These are phyloP conservation scores for Drosophila guanche DNA, from an alignment of 1,140 invertebrate genomes.

Conservation along the genomic window DNA sequence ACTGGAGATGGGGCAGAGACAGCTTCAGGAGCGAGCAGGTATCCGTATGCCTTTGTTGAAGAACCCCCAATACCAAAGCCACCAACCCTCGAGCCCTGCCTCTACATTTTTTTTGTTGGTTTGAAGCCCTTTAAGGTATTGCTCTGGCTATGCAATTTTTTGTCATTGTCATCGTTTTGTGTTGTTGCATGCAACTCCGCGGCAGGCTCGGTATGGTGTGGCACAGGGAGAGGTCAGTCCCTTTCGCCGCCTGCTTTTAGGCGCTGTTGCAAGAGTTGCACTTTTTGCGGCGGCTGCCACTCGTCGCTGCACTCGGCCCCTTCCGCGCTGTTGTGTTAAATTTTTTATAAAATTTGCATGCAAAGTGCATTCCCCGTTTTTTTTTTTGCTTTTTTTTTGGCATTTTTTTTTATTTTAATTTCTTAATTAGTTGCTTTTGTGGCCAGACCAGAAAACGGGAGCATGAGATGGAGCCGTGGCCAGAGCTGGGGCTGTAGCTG, in stretches of 20 bases:
- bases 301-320: conserved; percentile 45
- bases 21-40: background rate
- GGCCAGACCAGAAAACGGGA: conserved; percentile 16
- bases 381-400: conserved; percentile 41
- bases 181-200: background rate
- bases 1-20: background rate
- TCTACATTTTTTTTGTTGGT: conserved; percentile 10
- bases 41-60: conserved; percentile 45
- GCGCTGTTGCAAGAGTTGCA: conserved; percentile 73
- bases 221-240: conserved; percentile 22
- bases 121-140: conserved; percentile 61
- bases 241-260: conserved; percentile 47
- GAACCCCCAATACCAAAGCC: background rate
- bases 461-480: conserved; percentile 1
- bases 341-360: conserved; percentile 78
- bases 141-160: conserved; percentile 63
- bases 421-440: conserved; percentile 79
- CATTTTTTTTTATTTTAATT: conserved; percentile 74
- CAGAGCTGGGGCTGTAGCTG: background rate
- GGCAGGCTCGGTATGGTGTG: background rate
- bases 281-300: conserved; percentile 51
- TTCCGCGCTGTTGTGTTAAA: conserved; percentile 60
- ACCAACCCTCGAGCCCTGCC: conserved; percentile 8
- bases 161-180: conserved; percentile 75
- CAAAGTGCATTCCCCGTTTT: conserved; percentile 69